Percentiles rank a stretch among this genome's conserved stretches.
phyloP scores from a whole-genome alignment of 1,140 invertebrate genomes.

The Drosophila tropicalis region DNA sequence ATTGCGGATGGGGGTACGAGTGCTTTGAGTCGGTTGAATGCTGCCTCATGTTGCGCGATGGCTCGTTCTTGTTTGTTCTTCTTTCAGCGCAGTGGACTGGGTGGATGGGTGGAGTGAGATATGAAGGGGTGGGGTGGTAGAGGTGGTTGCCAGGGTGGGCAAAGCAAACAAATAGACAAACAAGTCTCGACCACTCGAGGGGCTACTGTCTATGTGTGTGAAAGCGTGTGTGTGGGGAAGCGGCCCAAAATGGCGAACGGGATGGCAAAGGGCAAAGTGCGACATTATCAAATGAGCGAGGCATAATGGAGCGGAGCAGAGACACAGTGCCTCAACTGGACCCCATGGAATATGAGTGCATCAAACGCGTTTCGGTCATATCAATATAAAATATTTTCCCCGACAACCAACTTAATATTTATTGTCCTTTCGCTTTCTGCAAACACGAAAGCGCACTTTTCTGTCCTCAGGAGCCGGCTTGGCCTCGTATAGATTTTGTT shows the following conservation, averaged over 20 bases:
- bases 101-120: not conserved
- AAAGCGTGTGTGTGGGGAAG: conserved; percentile 26
- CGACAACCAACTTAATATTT: conserved; percentile 67
- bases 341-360: conserved; percentile 80
- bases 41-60: conserved; percentile 20
- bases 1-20: not conserved
- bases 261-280: conserved; percentile 51
- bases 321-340: conserved; percentile 56
- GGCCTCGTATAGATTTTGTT: not conserved
- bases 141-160: conserved; percentile 10
- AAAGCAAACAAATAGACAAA: conserved; percentile 74
- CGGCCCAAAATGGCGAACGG: conserved; percentile 28
- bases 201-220: conserved; percentile 19
- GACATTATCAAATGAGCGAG: conserved; percentile 70
- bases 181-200: conserved; percentile 58
- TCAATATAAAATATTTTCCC: conserved; percentile 45
- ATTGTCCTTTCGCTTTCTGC: conserved; percentile 58
- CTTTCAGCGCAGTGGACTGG: not conserved
- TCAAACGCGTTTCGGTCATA: conserved; percentile 33
- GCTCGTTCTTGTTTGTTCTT: conserved; percentile 19
- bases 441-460: conserved; percentile 75
- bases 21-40: conserved; percentile 23
- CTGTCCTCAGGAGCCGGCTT: conserved; percentile 1
- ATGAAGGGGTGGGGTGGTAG: not conserved
- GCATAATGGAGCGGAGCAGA: conserved; percentile 59